These are phyloP conservation scores for Gryon sp. DNA, from an alignment of 1,140 invertebrate genomes.

Conservation along the genomic window DNA sequence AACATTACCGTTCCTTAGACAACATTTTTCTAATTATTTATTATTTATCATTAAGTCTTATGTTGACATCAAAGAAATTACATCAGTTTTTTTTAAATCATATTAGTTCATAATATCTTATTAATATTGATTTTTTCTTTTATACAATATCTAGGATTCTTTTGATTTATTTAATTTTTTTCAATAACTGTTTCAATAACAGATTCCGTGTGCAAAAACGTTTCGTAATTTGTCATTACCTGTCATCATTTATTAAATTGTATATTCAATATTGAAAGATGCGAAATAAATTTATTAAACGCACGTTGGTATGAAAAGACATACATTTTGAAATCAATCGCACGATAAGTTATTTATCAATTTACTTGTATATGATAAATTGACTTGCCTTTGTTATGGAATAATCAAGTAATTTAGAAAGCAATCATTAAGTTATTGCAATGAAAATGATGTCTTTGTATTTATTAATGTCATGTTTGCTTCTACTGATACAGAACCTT, in stretches of 20 bases:
- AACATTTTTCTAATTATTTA: no score
- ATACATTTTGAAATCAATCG: no score
- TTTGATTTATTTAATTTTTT: no score
- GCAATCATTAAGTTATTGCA: conserved; percentile 45
- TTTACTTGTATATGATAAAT: conserved; percentile 25
- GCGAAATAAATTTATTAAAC: conserved; percentile 16
- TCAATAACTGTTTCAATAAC: no score
- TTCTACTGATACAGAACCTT: conserved; percentile 44
- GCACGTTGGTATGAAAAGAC: background rate
- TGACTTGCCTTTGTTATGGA: conserved; percentile 23
- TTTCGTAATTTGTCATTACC: conserved; percentile 29
- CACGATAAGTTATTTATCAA: conserved; percentile 7
- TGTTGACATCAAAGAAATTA: no score
- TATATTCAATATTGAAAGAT: conserved; percentile 21
- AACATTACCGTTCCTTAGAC: conserved; percentile 22
- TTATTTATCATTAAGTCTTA: no score
- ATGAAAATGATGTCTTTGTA: conserved; percentile 32
- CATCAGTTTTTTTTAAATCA: no score
- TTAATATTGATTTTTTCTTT: no score
- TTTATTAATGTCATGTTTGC: conserved; percentile 27
- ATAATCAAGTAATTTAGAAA: conserved; percentile 51
- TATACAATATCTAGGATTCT: no score
- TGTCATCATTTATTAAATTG: conserved; percentile 40
- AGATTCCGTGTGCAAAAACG: no score
- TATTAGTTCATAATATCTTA: no score